Evolutionary conservation across 2,888 invertebrate species (phyloP).

Genomic region (Petrolisthes cinctipes): DNA sequence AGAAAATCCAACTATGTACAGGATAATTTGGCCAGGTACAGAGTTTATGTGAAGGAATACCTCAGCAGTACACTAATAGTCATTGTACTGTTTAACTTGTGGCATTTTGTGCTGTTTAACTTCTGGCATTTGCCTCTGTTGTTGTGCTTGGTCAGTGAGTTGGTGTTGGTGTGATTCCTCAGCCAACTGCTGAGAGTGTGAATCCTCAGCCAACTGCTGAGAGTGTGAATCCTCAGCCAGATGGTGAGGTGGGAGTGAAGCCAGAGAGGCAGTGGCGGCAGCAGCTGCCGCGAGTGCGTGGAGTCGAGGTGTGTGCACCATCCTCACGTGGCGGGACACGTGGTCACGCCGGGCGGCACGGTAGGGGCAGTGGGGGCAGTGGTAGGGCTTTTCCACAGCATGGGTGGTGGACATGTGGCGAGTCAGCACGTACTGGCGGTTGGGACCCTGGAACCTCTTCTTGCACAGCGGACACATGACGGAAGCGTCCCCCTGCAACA

Average conservation of each 20-base stretch:
- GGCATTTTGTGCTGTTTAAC: constrained; percentile 19
- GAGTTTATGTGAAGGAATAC: background rate
- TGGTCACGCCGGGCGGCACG: constrained; percentile 62
- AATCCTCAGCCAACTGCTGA: constrained; percentile 19
- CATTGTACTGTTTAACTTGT: constrained; percentile 40
- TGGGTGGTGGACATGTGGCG: constrained; percentile 63
- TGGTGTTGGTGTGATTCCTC: constrained; percentile 34
- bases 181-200: constrained; percentile 21
- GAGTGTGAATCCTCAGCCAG: background rate
- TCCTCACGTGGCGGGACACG: constrained; percentile 58
- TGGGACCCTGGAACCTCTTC: constrained; percentile 64
- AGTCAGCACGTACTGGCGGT: constrained; percentile 62
- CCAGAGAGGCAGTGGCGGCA: constrained; percentile 19
- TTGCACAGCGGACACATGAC: constrained; percentile 63
- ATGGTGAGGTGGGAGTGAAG: constrained; percentile 45
- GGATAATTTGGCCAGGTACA: background rate
- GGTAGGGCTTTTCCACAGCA: constrained; percentile 61
- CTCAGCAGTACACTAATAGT: constrained; percentile 5
- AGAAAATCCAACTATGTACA: too few relatives aligned
- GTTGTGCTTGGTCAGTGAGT: background rate
- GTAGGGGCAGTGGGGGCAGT: constrained; percentile 64
- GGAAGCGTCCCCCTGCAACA: constrained; percentile 53
- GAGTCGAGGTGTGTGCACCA: constrained; percentile 56
- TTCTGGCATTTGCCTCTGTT: constrained; percentile 5
- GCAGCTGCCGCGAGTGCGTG: constrained; percentile 56